Percentiles rank a stretch among this genome's conserved stretches.
Conservation (phyloP, 2,113 vertebrate species). For the Aptenodytes forsteri region DNA sequence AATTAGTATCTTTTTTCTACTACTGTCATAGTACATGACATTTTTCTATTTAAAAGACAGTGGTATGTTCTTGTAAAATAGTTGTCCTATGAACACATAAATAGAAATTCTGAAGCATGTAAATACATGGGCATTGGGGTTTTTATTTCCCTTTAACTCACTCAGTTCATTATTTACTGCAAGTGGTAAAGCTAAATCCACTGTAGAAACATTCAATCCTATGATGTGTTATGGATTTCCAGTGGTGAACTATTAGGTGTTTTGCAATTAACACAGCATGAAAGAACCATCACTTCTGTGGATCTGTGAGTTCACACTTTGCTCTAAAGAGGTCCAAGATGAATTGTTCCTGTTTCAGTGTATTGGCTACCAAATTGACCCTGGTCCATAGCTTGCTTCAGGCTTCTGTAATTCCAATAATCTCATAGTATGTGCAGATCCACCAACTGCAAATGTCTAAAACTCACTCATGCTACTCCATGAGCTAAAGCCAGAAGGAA, state of each 20-base stretch:
- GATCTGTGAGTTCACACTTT: slow-evolving; percentile 1
- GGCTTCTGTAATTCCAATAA: neutral
- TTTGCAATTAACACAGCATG: slow-evolving; percentile 39
- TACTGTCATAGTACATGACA: neutral
- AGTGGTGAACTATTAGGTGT: slow-evolving; percentile 29
- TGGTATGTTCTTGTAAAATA: neutral
- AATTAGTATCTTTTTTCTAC: neutral
- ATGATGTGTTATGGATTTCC: slow-evolving; percentile 22
- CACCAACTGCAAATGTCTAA: neutral
- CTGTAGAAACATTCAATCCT: neutral
- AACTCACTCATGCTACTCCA: neutral
- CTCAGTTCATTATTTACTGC: neutral
- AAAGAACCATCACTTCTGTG: neutral
- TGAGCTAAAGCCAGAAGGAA: neutral
- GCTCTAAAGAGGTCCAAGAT: slow-evolving; percentile 8
- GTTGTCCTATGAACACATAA: neutral
- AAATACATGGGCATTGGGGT: neutral
- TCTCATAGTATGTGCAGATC: neutral
- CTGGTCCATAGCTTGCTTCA: neutral
- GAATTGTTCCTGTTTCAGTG: neutral
- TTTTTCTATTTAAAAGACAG: neutral
- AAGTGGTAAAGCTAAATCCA: neutral
- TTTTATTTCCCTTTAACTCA: neutral
- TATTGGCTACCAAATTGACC: slow-evolving; percentile 45
- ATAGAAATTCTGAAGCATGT: neutral